A percentile compares a stretch with the other conserved stretches of the same genome.
Evolutionary conservation across 2,888 invertebrate genomes (phyloP).

Genomic region (Julus scandinavius): DNA sequence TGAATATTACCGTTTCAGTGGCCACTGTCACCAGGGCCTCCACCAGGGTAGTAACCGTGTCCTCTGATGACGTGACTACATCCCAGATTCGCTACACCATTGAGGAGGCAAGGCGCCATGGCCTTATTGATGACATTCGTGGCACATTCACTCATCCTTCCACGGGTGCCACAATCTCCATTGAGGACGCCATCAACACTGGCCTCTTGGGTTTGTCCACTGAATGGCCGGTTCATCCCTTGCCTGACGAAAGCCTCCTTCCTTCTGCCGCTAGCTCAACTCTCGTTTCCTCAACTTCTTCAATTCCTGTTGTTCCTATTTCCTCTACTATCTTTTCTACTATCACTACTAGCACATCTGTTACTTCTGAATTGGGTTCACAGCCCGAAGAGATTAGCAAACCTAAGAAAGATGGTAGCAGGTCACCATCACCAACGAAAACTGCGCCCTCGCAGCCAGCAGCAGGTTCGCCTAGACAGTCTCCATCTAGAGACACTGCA

Average conservation of each 20-base stretch:
- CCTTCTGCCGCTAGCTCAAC: slow-evolving; percentile 37
- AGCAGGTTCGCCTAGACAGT: not conserved
- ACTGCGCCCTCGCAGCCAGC: not conserved
- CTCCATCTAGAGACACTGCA: not conserved
- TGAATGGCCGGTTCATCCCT: slow-evolving; percentile 63
- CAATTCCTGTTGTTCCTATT: slow-evolving; percentile 50
- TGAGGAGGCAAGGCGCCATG: slow-evolving; percentile 79
- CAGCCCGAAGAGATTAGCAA: not conserved
- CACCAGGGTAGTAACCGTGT: slow-evolving; percentile 82
- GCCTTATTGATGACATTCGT: slow-evolving; percentile 81
- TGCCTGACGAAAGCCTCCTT: slow-evolving; percentile 40
- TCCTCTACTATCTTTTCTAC: slow-evolving; percentile 52
- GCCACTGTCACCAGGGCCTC: slow-evolving; percentile 88
- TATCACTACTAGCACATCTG: slow-evolving; percentile 60
- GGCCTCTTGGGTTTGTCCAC: slow-evolving; percentile 64
- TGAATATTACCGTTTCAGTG: slow-evolving; percentile 88
- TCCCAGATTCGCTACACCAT: slow-evolving; percentile 74
- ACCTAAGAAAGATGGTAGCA: not conserved
- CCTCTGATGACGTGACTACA: slow-evolving; percentile 66
- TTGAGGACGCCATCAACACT: slow-evolving; percentile 65
- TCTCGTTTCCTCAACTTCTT: slow-evolving; percentile 49
- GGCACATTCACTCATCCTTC: slow-evolving; percentile 74
- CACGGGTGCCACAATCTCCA: slow-evolving; percentile 63
- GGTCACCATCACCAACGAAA: not conserved
- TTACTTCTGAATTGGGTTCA: slow-evolving; percentile 60